Evolutionary conservation across 2,113 vertebrate genomes (phyloP).

Genomic region (Geothlypis trichas): DNA sequence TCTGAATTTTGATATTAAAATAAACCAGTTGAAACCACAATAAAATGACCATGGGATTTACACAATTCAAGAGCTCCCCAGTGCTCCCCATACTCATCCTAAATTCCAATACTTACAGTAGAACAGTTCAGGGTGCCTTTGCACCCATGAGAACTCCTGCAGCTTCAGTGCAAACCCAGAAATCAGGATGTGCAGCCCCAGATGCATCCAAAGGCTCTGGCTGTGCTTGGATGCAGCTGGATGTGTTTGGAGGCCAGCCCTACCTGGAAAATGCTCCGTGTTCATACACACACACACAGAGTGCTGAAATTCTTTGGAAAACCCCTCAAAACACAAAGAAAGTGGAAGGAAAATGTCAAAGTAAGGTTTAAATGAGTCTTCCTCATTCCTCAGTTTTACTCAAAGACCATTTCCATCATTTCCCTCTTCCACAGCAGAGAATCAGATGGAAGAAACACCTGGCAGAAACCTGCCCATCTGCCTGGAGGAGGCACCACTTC

Average conservation of each 20-base stretch:
- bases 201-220: background rate
- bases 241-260: background rate
- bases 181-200: background rate
- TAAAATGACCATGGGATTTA: background rate
- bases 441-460: background rate
- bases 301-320: background rate
- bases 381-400: background rate
- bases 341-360: background rate
- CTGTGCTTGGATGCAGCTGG: background rate
- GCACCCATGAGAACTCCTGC: accelerated
- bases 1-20: background rate
- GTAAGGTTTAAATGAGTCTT: background rate
- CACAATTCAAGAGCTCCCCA: background rate
- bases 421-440: background rate
- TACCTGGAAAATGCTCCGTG: background rate
- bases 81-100: background rate
- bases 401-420: background rate
- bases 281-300: background rate
- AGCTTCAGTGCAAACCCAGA: background rate
- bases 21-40: background rate
- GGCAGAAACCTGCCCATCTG: background rate
- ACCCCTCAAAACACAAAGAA: background rate
- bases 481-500: background rate
- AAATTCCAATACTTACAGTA: background rate
- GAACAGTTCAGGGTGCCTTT: background rate